These are phyloP conservation scores for Sebastes schlegelii DNA, from an alignment of 2,113 vertebrate genomes.

Conservation along the genomic window DNA sequence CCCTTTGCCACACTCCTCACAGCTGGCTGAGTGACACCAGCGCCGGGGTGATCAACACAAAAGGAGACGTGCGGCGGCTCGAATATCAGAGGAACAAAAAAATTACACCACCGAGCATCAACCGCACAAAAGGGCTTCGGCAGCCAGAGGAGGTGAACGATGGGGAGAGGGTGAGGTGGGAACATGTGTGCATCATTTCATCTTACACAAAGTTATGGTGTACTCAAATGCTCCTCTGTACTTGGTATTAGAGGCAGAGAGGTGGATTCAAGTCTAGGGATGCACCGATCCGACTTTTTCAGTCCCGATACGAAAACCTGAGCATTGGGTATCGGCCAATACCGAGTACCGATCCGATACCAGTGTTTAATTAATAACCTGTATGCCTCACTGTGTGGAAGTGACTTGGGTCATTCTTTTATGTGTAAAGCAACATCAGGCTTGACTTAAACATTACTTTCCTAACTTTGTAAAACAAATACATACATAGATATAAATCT, in stretches of 20 bases:
- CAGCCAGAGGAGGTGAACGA: not conserved
- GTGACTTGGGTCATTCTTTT: no score
- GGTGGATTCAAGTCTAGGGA: no score
- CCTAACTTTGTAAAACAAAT: no score
- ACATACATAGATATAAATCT: no score
- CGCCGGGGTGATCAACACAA: constrained; percentile 58
- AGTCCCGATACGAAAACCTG: no score
- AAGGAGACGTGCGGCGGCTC: constrained; percentile 50
- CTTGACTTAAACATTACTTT: no score
- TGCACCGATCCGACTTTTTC: no score
- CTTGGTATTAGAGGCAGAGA: not conserved
- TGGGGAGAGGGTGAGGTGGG: not conserved
- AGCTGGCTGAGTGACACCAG: constrained; percentile 70
- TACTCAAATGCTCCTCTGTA: not conserved
- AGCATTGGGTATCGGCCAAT: no score
- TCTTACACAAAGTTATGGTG: not conserved
- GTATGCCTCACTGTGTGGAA: no score
- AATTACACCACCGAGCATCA: constrained; percentile 28
- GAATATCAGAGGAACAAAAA: constrained; percentile 63
- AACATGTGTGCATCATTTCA: not conserved
- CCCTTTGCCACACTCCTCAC: constrained; percentile 67
- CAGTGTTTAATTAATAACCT: no score
- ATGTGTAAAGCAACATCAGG: no score
- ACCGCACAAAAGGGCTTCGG: constrained; percentile 26
- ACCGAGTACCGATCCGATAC: no score